Base-by-base conservation (phyloP, 2,888 invertebrate genomes). In the Minunthozetes semirufus region DNA sequence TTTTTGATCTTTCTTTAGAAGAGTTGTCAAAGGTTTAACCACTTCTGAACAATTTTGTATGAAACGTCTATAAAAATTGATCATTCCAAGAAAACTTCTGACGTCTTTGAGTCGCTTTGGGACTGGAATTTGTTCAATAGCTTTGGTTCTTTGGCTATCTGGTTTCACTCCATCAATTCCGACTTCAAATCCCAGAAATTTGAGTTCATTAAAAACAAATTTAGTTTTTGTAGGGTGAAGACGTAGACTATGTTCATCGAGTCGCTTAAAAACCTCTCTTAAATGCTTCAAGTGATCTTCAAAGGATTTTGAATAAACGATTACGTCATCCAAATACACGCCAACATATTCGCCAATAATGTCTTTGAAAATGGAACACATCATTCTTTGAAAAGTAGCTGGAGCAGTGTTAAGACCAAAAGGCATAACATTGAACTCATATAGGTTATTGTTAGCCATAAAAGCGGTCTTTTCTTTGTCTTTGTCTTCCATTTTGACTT, bases 391-490 rank as follows among this genome's bases (percentile, higher is more conserved):
- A 56, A 80, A 81, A 3, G 79, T 80, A 0, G 79, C 77, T 0
- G 78, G 78, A 0, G 80, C 80, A 75, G 81, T 33, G 33, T 33
- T 33, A 6, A 33, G 33, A 6, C 33, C 33, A 9, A 33, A 33
- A 33, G 33, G 33, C 78, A 81, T 78, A 6, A 79, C 76, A n/a
- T 73, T 76, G 48, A 79, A 81, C 73, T 81, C 76, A 61, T 76
- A 80, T 0, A 78, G 72, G 1, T 79, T 78, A n/a, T 77, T 27
- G 3, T 77, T 76, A 0, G 76, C 77, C 0, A 75, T 73, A 68
- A 81, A 81, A 0, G 80, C 80, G 0, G 79, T 80, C 50, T 80
- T 80, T 25, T 46, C 72, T 27, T 22, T 9, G 17, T 77, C 73
- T n/a, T 75, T 74, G 33, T 77, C 75, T 33, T 3, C 19, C 76